These are phyloP conservation scores for Indicator indicator DNA, from an alignment of 2,113 vertebrate genomes.

Conservation along the genomic window DNA sequence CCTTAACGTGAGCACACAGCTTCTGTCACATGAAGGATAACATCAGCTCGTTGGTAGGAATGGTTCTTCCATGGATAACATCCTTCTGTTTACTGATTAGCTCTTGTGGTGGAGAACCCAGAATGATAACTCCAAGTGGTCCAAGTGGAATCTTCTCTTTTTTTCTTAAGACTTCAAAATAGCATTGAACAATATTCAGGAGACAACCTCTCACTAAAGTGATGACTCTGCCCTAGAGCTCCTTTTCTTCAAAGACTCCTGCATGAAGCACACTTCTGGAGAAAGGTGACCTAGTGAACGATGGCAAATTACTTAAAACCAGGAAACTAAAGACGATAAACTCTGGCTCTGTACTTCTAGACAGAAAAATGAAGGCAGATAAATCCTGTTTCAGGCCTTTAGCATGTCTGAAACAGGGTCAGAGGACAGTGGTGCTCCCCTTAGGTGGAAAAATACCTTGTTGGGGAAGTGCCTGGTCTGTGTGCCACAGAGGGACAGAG, in stretches of 20 bases:
- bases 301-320: not conserved
- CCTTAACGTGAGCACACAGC: fast-evolving
- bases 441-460: not conserved
- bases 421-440: not conserved
- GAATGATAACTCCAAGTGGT: not conserved
- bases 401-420: not conserved
- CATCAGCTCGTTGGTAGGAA: not conserved
- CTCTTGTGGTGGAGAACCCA: not conserved
- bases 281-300: not conserved
- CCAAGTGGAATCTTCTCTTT: not conserved
- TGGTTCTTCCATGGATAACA: not conserved
- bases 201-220: not conserved
- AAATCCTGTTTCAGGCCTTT: not conserved
- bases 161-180: not conserved
- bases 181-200: not conserved
- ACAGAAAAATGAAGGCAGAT: not conserved
- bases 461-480: not conserved
- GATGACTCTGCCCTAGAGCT: not conserved
- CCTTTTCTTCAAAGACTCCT: not conserved
- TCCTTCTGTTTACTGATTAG: not conserved
- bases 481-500: not conserved
- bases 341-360: not conserved
- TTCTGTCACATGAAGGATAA: not conserved
- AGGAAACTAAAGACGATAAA: fast-evolving
- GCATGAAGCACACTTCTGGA: fast-evolving